These are phyloP conservation scores for Petroica traversi DNA, from an alignment of 2,113 vertebrate species.

Conservation along the genomic window DNA sequence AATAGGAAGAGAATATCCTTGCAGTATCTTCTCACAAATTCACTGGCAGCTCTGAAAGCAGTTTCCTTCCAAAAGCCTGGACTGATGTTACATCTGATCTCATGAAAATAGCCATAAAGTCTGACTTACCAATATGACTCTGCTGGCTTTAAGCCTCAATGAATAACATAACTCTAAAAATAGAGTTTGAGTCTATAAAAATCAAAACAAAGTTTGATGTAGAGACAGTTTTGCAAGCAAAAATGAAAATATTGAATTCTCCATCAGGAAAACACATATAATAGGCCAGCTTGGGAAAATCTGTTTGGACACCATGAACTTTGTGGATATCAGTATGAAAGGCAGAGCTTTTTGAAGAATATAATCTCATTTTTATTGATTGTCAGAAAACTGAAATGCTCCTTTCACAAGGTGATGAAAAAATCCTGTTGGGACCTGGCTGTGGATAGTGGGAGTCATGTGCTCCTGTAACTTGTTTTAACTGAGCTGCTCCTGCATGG, in stretches of 20 bases:
- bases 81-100: conserved; percentile 17
- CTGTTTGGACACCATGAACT: not conserved
- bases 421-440: not conserved
- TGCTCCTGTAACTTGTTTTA: not conserved
- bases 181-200: conserved; percentile 18
- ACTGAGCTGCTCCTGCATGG: not conserved
- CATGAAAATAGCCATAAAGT: conserved; percentile 44
- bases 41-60: conserved; percentile 19
- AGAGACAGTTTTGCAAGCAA: conserved; percentile 7
- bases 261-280: not conserved
- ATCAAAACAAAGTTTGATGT: conserved; percentile 5
- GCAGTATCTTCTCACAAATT: not conserved
- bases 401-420: not conserved
- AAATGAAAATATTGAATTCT: conserved; percentile 17
- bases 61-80: conserved; percentile 27
- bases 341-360: not conserved
- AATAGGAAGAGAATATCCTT: not conserved
- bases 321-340: not conserved
- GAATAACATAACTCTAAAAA: conserved; percentile 42
- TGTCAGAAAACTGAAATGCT: not conserved
- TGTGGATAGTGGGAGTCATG: not conserved
- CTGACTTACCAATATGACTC: conserved; percentile 33
- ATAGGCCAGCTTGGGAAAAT: not conserved
- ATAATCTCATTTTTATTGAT: not conserved
- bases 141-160: not conserved